Evolutionary conservation across 2,888 invertebrate genomes (phyloP).

Genomic region (Mesodorylaimus sp.): DNA sequence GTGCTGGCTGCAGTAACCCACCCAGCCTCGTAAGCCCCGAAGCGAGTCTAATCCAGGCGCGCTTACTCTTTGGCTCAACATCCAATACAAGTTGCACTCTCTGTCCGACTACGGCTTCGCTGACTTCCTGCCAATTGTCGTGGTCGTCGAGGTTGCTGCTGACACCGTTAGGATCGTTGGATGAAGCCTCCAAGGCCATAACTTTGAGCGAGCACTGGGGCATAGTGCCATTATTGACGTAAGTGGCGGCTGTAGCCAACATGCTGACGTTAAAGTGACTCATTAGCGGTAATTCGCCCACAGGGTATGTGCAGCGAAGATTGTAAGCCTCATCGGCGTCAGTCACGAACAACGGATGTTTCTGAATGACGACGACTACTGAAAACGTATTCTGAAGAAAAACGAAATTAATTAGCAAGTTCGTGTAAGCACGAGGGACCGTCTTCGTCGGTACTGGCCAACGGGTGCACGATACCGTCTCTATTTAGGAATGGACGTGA

Average conservation of each 20-base stretch:
- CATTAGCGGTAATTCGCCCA: slow-evolving; percentile 75
- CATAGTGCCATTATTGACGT: slow-evolving; percentile 4
- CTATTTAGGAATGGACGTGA: too few species aligned
- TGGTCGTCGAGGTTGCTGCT: too few species aligned
- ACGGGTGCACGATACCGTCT: too few species aligned
- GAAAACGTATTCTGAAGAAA: slow-evolving; percentile 24
- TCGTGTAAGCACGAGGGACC: too few species aligned
- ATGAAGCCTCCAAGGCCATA: background rate
- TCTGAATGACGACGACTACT: slow-evolving; percentile 68
- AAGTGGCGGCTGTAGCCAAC: slow-evolving; percentile 3
- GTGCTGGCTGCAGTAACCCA: too few species aligned
- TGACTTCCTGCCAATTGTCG: too few species aligned
- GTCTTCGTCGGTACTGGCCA: too few species aligned
- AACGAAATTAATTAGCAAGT: too few species aligned
- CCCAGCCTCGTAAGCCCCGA: too few species aligned
- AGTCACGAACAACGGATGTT: slow-evolving; percentile 82
- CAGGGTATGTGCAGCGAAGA: slow-evolving; percentile 82
- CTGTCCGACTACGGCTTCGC: slow-evolving; percentile 17
- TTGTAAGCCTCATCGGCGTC: slow-evolving; percentile 87
- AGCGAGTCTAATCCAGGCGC: too few species aligned
- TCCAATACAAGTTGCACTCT: slow-evolving; percentile 15
- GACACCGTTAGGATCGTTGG: too few species aligned
- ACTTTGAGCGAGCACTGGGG: slow-evolving; percentile 5
- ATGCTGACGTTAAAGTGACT: slow-evolving; percentile 54
- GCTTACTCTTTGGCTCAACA: slow-evolving; percentile 5